A percentile compares a stretch with the other conserved stretches of the same genome.
Conservation (phyloP, 2,113 vertebrate genomes). For the Leptobrachium ailaonicum region DNA sequence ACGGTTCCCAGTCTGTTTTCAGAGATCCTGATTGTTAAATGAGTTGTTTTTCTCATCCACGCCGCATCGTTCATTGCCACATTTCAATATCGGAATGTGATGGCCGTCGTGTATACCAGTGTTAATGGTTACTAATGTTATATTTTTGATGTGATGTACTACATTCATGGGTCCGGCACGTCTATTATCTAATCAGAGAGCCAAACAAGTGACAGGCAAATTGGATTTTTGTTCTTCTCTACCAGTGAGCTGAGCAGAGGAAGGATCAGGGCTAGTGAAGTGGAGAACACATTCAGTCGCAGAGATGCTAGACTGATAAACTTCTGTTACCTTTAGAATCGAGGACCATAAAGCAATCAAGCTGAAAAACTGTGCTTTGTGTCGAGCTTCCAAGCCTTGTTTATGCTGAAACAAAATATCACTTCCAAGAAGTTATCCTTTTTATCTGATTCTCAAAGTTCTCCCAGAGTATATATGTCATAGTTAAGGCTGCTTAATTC, state of each 20-base stretch:
- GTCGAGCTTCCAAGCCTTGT: neutral
- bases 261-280: neutral
- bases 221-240: slow-evolving; percentile 34
- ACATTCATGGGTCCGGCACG: slow-evolving; percentile 24
- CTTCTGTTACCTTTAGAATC: slow-evolving; percentile 31
- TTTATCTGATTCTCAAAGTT: slow-evolving; percentile 1
- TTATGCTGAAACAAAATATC: neutral
- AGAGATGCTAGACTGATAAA: slow-evolving; percentile 26
- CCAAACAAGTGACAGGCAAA: slow-evolving; percentile 36
- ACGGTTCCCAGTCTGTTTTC: slow-evolving; percentile 12
- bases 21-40: neutral
- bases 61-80: neutral
- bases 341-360: slow-evolving; percentile 1
- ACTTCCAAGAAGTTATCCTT: neutral
- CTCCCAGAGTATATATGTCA: neutral
- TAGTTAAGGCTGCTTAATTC: neutral
- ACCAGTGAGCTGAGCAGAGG: slow-evolving; percentile 12
- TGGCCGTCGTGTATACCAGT: slow-evolving; percentile 40
- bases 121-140: slow-evolving; percentile 32
- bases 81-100: slow-evolving; percentile 41
- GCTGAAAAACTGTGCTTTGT: neutral
- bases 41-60: slow-evolving; percentile 16
- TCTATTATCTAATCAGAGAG: slow-evolving; percentile 48
- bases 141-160: slow-evolving; percentile 39
- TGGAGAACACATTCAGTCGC: slow-evolving; percentile 16